Evolutionary conservation across 1,140 invertebrate genomes (phyloP), one percentile per base, ranked within the genome.

Genomic region (Tigriopus japonicus): DNA sequence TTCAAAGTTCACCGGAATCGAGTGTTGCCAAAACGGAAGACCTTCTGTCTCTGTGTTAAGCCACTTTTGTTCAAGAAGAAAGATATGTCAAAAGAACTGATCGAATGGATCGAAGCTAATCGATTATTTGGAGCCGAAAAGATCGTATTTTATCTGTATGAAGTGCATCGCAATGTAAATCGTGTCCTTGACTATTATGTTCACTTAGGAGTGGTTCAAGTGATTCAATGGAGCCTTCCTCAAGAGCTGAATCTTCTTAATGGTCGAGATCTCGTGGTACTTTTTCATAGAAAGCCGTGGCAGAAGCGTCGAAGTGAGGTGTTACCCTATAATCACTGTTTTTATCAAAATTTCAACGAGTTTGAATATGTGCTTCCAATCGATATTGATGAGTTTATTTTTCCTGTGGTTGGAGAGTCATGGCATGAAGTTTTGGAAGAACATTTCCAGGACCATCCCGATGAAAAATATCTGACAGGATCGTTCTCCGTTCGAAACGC

Each of bases 301-400:
- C 81, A 83, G 64, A 78, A 81, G 63, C 71, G 83, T 62, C 72
- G 80, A 63, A 76, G 82, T 70, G 82, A 85, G 68, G 70, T 85
- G 41, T 72, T 84, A 59, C 77, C 82, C 0, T 85, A 85, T 67
- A 85, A 85, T 68, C 82, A 84, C 63, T 82, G 80, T 62, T 77
- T 84, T 52, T 84, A 85, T 67, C 77, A 80, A 65, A 82, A 80
- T 69, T 68, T 82, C 28, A 67, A 76, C 60, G 74, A 73, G 54
- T 79, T 79, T 5, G 71, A 78, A 64, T 84, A 74, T 69, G 74
- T 85, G 14, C 67, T 84, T 9, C 81, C 82, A 9, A 70, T 84
- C 63, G 83, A 85, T 67, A 72, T 82, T 24, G 83, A 85, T 68
- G 83, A 85, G 70, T 73, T 83, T 23, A 75, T 84, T 49, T 71